Evolutionary conservation across 2,113 vertebrate species (phyloP).

Genomic region (Tetrax tetrax): DNA sequence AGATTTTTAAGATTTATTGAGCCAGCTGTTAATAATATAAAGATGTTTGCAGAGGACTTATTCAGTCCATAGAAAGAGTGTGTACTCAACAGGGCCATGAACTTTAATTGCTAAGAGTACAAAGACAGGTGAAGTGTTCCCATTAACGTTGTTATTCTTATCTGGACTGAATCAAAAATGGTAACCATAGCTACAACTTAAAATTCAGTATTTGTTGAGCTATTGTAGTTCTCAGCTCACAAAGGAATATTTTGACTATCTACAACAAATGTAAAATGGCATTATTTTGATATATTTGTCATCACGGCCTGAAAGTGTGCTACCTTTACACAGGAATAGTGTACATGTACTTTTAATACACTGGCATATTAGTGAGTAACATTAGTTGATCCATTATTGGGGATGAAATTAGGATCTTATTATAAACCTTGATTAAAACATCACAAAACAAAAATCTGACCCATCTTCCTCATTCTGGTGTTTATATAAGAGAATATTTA

Average conservation of each 20-base stretch:
- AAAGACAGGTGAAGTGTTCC: constrained; percentile 30
- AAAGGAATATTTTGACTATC: not conserved
- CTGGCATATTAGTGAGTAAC: not conserved
- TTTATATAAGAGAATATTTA: not conserved
- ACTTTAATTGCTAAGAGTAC: not conserved
- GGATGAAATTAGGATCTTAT: not conserved
- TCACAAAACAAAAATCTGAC: not conserved
- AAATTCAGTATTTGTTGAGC: not conserved
- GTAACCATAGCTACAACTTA: not conserved
- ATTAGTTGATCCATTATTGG: not conserved
- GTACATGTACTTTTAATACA: not conserved
- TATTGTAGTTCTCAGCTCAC: not conserved
- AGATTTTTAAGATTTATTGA: constrained; percentile 40
- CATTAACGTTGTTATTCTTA: not conserved
- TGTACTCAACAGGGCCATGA: not conserved
- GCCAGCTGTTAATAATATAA: constrained; percentile 22
- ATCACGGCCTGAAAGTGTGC: not conserved
- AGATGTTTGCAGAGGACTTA: constrained; percentile 5
- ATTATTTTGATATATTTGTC: not conserved
- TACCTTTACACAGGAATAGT: not conserved
- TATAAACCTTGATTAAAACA: not conserved
- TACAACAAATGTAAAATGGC: not conserved
- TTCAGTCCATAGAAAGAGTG: not conserved
- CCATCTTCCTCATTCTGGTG: not conserved
- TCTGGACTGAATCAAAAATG: not conserved